These are phyloP conservation scores for Engraulis encrasicolus DNA, from an alignment of 2,113 vertebrate genomes.

Conservation along the genomic window DNA sequence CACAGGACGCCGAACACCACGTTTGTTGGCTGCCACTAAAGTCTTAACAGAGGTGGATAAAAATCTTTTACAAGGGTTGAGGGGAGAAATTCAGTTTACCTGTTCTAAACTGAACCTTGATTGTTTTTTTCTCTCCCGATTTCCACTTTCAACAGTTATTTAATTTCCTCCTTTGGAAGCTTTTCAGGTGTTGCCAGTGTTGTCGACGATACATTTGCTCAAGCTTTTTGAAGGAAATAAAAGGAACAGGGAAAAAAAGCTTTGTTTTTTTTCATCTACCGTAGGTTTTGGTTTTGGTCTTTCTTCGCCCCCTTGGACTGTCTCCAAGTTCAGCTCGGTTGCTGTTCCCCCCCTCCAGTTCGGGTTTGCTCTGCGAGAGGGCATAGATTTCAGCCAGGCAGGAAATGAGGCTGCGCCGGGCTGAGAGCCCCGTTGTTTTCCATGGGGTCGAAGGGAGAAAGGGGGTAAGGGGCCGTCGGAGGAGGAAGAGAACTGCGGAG, in stretches of 20 bases:
- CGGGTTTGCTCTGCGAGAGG: slow-evolving; percentile 33
- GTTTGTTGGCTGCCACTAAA: slow-evolving; percentile 38
- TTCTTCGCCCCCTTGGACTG: slow-evolving; percentile 62
- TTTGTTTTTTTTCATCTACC: slow-evolving; percentile 13
- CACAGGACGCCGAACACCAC: slow-evolving; percentile 46
- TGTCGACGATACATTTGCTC: slow-evolving; percentile 36
- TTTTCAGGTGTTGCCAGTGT: slow-evolving; percentile 81
- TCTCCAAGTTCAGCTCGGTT: slow-evolving; percentile 69
- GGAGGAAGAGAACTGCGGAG: slow-evolving; percentile 48
- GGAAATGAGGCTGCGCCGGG: slow-evolving; percentile 73
- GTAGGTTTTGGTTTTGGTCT: background rate
- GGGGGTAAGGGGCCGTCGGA: slow-evolving; percentile 37
- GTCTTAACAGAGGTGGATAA: slow-evolving; percentile 46
- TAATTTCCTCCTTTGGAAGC: slow-evolving; percentile 86
- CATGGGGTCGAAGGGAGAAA: slow-evolving; percentile 54
- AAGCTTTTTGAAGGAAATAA: slow-evolving; percentile 27
- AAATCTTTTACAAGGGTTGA: slow-evolving; percentile 63
- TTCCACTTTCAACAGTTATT: slow-evolving; percentile 86
- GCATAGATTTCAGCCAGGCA: slow-evolving; percentile 70
- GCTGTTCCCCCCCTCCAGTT: slow-evolving; percentile 55
- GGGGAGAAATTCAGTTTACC: slow-evolving; percentile 78
- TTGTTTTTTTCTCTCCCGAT: slow-evolving; percentile 68
- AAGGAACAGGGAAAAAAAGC: too few relatives aligned
- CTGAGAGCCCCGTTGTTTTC: slow-evolving; percentile 44
- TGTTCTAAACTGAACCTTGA: slow-evolving; percentile 70